Percentiles rank a stretch among this genome's conserved stretches.
Evolutionary conservation across 2,888 invertebrate species (phyloP).

Genomic region (Spodoptera littoralis): DNA sequence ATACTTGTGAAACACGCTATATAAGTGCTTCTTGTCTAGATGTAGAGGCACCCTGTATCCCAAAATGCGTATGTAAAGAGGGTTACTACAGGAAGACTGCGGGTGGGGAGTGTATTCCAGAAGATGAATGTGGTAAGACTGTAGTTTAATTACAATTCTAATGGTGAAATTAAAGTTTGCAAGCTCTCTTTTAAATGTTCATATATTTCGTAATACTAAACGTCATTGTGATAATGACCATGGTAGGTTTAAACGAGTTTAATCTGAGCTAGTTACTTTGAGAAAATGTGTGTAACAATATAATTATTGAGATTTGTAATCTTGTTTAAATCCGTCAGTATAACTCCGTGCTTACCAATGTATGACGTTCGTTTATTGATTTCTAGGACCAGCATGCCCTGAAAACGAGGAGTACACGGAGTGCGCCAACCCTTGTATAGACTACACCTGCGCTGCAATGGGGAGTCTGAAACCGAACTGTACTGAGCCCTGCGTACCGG

Average conservation of each 20-base stretch:
- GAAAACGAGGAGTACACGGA: constrained; percentile 12
- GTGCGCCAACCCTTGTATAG: constrained; percentile 15
- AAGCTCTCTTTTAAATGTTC: too few relatives aligned
- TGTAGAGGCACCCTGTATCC: constrained; percentile 16
- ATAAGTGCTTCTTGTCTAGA: neutral
- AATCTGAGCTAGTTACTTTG: too few relatives aligned
- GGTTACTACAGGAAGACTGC: constrained; percentile 23
- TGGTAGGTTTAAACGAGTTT: too few relatives aligned
- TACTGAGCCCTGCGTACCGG: constrained; percentile 6
- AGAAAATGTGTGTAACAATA: too few relatives aligned
- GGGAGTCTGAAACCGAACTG: constrained; percentile 4
- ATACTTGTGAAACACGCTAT: constrained; percentile 2
- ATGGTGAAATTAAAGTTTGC: too few relatives aligned
- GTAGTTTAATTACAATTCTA: too few relatives aligned
- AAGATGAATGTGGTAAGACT: constrained; percentile 36
- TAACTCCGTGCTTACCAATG: too few relatives aligned
- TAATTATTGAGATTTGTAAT: too few relatives aligned
- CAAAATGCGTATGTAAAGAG: constrained; percentile 49
- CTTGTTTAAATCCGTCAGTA: too few relatives aligned
- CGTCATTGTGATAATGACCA: too few relatives aligned
- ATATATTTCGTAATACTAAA: too few relatives aligned
- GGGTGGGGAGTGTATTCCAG: constrained; percentile 30
- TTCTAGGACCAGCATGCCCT: constrained; percentile 13
- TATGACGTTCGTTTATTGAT: too few relatives aligned
- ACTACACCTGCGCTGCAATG: constrained; percentile 14